Base-by-base conservation (phyloP, 2,797 vertebrate genomes). In the Luscinia luscinia region DNA sequence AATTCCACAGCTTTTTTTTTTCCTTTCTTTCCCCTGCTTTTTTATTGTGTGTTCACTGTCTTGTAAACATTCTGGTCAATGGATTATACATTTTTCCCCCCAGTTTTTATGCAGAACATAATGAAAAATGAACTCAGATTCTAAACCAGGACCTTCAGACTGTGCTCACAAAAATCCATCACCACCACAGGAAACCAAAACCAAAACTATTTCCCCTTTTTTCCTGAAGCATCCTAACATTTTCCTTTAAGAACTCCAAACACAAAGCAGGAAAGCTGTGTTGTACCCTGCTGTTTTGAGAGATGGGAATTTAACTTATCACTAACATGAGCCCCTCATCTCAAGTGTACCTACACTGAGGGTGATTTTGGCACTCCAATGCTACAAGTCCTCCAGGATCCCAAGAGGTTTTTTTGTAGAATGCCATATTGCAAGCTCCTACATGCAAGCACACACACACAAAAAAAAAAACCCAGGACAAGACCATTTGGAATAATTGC, bases 171-270 rank as follows among this genome's bases (percentile, higher is more conserved):
- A 63, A 41, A 91, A 93, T 70, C 57, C 51, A 40, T 38, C n/a
- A n/a, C 66, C n/a, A 55, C 66, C 34, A 91, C 73, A 94, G 90
- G 79, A 96, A 94, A 93, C 48, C 68, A 91, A 94, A 95, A 77
- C 69, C 79, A 91, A 91, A 94, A 90, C 22, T 90, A 91, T 96
- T 96, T 87, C 49, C n/a, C 14, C 11, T 36, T 48, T 68, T 63
- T 89, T 83, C 73, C 58, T 11, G 11, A 86, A 73, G 69, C 30
- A 91, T 76, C 24, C 68, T 88, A 67, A 36, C 38, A 70, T 93
- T 86, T 91, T 93, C 67, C 59, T 94, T 88, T 74, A 79, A 69
- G 52, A 67, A 46, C 48, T 94, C 79, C 77, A 90, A 86, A 79
- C 1, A 15, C n/a, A 82, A 84, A 55, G 3, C 81, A 24, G 62